phyloP scores from a whole-genome alignment of 2,888 invertebrate genomes.

The Shargacucullia verbasci region DNA sequence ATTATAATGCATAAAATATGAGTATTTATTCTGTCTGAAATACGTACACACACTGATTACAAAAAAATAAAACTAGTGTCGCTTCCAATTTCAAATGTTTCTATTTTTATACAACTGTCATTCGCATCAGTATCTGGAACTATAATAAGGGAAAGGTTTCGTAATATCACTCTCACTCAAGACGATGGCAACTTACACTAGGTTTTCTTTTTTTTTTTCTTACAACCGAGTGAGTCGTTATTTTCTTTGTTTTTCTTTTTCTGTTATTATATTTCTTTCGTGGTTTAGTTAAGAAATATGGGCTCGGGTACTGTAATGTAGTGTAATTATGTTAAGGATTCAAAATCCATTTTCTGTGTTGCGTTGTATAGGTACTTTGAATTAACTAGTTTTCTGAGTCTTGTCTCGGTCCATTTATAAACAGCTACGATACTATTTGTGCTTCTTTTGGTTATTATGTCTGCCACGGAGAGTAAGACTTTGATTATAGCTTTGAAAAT shows the following conservation, averaged over 20 bases:
- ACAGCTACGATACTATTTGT: not conserved
- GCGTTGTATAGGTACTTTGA: constrained; percentile 5
- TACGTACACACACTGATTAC: no score
- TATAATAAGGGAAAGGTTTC: not conserved
- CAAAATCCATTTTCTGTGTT: constrained; percentile 35
- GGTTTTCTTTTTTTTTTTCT: not conserved
- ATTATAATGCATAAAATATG: no score
- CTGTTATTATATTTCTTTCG: constrained; percentile 39
- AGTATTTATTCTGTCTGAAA: no score
- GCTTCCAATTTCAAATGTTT: no score
- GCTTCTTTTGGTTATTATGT: not conserved
- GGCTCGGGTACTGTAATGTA: constrained; percentile 25
- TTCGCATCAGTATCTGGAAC: no score
- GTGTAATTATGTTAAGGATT: constrained; percentile 47
- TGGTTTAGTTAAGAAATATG: constrained; percentile 34
- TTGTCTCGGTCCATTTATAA: not conserved
- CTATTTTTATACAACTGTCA: no score
- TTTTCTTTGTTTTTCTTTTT: constrained; percentile 41
- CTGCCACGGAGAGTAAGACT: no score
- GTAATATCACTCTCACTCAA: not conserved
- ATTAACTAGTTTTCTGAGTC: not conserved
- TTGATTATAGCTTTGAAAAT: no score
- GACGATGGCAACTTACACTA: no score
- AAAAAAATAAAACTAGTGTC: no score
- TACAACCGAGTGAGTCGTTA: constrained; percentile 15